Percentiles rank a stretch among this genome's conserved stretches.
phyloP scores from a whole-genome alignment of 2,888 invertebrate species.

The Trachelus troglodyta region DNA sequence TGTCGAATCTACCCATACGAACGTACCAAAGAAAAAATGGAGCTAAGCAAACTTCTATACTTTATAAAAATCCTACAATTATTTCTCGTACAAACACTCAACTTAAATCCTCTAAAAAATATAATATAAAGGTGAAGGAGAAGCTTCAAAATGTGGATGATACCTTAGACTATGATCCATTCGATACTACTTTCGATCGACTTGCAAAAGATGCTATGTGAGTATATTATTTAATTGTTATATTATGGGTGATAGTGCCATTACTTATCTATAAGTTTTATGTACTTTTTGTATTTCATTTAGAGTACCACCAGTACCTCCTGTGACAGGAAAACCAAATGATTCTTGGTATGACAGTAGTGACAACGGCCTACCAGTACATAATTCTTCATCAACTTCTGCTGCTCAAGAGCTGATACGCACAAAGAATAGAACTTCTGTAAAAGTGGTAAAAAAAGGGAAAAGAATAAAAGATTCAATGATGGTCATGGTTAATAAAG shows the following conservation, averaged over 20 bases:
- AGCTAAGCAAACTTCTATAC: not conserved
- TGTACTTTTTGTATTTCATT: not conserved
- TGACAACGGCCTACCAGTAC: slow-evolving; percentile 10
- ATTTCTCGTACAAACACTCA: slow-evolving; percentile 4
- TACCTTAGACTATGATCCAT: slow-evolving; percentile 35
- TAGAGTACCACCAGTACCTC: slow-evolving; percentile 30
- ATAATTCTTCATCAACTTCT: not conserved
- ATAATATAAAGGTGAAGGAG: slow-evolving; percentile 21
- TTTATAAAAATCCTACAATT: slow-evolving; percentile 10
- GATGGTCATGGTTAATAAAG: not conserved
- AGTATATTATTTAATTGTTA: slow-evolving; percentile 18
- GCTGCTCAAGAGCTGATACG: not conserved
- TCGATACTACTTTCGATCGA: slow-evolving; percentile 55
- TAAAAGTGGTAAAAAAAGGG: not conserved
- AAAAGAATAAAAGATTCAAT: not conserved
- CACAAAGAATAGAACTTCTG: not conserved
- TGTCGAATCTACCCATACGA: slow-evolving; percentile 22
- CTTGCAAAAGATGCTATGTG: slow-evolving; percentile 42
- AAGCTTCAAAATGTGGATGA: slow-evolving; percentile 15
- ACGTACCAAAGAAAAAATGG: slow-evolving; percentile 31
- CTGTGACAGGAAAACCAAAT: not conserved
- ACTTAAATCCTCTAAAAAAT: slow-evolving; percentile 18
- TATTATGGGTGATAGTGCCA: not conserved
- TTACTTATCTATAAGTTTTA: not conserved
- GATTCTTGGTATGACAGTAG: slow-evolving; percentile 21